Base-by-base conservation (phyloP, 2,888 invertebrate genomes). In the Caradrina kadenii region DNA sequence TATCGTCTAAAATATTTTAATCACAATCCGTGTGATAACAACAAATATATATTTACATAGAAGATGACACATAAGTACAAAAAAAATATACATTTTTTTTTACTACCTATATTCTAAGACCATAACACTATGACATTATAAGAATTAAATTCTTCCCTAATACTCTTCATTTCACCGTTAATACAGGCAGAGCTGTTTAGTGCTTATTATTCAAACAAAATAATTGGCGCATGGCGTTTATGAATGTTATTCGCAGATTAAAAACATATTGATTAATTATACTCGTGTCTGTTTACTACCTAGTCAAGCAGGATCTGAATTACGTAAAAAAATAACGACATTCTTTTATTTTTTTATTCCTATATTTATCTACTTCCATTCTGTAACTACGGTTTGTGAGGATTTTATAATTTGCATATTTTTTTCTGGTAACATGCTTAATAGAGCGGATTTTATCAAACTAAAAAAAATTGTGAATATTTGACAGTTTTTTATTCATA, bases 301-400 rank as follows among this genome's bases (percentile, higher is more conserved):
- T 65, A 17, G 82, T 79, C 74, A 48, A 79, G 53, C 82, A 82
- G 82, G 79, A 79, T 80, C 79, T 74, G 80, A 70, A 67, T 79
- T 66, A 65, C 77, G 60, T 78, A 35, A 63, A 59, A 73, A 74
- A 65, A 53, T 1, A 21, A 21, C 22, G 22, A 42, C 55, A 45
- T 76, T 70, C 55, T 58, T 64, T 39, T 31, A 69, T 8, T 49
- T 72, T n/a, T 49, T 71, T 54, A 11, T 19, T 22, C 31, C 21
- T 31, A 48, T 17, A 10, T 48, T 59, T 15, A 45, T 13, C 19
- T 19, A 42, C 26, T 53, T 11, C 2, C 11, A 53, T 64, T 73
- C 39, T 26, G 5, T 15, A 2, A 17, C 13, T 17, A 69, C 22
- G 13, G 15, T 49, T 53, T 2, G n/a, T 21, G 48, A 21, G 6